Evolutionary conservation across 2,888 invertebrate genomes (phyloP).

Genomic region (Cryptosula pallasiana): DNA sequence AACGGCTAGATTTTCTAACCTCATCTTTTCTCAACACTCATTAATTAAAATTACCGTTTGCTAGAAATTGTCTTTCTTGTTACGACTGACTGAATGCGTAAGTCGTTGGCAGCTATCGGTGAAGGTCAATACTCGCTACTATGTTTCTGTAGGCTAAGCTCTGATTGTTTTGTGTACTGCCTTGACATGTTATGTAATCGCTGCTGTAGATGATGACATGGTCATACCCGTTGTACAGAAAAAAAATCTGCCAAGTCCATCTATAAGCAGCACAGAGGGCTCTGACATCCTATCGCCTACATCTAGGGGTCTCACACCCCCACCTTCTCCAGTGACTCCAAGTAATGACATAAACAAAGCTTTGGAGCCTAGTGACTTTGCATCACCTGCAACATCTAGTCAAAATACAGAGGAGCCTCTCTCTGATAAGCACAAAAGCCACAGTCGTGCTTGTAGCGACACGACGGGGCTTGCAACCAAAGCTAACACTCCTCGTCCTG

Average conservation of each 20-base stretch:
- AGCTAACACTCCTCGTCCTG: not conserved
- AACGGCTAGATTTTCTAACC: too few species aligned
- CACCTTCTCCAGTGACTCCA: not conserved
- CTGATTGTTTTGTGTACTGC: too few species aligned
- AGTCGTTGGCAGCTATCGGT: too few species aligned
- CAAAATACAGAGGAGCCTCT: not conserved
- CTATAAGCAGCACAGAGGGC: conserved; percentile 2
- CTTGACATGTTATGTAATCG: too few species aligned
- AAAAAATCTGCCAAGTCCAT: not conserved
- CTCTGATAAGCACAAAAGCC: not conserved
- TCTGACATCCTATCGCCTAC: not conserved
- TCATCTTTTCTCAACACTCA: too few species aligned
- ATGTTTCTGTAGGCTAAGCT: too few species aligned
- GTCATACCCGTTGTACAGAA: conserved; percentile 8
- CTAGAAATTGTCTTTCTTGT: too few species aligned
- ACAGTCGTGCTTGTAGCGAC: not conserved
- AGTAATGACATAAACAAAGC: not conserved
- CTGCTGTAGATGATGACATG: conserved; percentile 3
- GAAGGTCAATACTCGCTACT: too few species aligned
- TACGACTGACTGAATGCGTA: too few species aligned
- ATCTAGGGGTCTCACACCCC: not conserved
- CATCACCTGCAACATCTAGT: not conserved
- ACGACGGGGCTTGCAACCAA: not conserved
- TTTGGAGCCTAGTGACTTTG: too few species aligned
- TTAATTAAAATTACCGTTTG: too few species aligned